Percentiles rank a stretch among this genome's conserved stretches.
These are phyloP conservation scores for Manis javanica DNA, from an alignment of 2,797 vertebrate species.

Conservation along the genomic window DNA sequence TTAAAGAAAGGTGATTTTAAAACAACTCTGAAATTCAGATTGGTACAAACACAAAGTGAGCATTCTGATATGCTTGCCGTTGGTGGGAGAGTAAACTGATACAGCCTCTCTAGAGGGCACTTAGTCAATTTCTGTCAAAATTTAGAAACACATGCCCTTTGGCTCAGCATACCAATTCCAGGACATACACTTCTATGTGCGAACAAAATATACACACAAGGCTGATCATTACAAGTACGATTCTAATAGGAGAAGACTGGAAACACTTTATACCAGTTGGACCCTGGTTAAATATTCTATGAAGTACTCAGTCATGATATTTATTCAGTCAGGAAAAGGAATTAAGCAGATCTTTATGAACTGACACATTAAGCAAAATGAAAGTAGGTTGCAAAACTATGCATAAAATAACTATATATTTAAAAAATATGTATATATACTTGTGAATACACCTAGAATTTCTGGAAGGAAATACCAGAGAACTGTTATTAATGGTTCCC, in stretches of 20 bases:
- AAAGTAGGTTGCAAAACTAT: neutral
- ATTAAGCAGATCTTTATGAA: neutral
- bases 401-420: neutral
- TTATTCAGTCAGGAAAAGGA: constrained; percentile 7
- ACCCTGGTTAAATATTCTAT: neutral
- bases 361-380: neutral
- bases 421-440: neutral
- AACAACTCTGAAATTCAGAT: neutral
- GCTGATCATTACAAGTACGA: neutral
- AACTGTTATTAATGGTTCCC: neutral
- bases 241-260: neutral
- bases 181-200: neutral
- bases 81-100: neutral
- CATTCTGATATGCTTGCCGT: neutral
- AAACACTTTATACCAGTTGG: neutral
- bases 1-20: neutral
- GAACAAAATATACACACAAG: neutral
- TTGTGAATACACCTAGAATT: neutral
- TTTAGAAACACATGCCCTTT: neutral
- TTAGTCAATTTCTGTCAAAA: neutral
- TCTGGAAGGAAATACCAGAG: neutral
- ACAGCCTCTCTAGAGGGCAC: neutral
- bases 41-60: neutral
- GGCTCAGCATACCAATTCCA: neutral
- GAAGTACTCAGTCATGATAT: neutral